Evolutionary conservation across 2,888 invertebrate genomes (phyloP).

Genomic region (Drosophila subsilvestris): DNA sequence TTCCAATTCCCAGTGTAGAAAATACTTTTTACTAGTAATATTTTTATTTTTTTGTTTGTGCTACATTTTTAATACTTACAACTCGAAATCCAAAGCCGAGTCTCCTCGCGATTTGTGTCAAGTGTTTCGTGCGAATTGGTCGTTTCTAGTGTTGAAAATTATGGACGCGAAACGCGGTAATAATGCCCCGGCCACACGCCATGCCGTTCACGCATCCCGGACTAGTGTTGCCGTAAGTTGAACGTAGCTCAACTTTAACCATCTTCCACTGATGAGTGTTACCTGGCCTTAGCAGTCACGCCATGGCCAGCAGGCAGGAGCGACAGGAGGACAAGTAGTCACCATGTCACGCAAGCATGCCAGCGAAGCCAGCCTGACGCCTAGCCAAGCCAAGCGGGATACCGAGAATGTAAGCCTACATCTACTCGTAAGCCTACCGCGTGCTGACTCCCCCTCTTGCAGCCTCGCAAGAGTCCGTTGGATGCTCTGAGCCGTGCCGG

Average conservation of each 20-base stretch:
- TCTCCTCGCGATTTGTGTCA: conserved; percentile 45
- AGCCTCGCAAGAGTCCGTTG: conserved; percentile 79
- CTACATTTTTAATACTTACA: conserved; percentile 5
- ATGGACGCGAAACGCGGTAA: conserved; percentile 66
- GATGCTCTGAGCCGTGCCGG: conserved; percentile 79
- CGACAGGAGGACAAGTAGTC: conserved; percentile 4
- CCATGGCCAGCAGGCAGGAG: conserved; percentile 21
- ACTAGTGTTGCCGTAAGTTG: conserved; percentile 66
- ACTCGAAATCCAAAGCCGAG: conserved; percentile 15
- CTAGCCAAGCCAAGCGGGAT: conserved; percentile 73
- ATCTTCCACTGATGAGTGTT: conserved; percentile 4
- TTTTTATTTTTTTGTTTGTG: conserved; percentile 25
- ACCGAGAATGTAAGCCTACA: conserved; percentile 71
- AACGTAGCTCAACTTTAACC: conserved; percentile 9
- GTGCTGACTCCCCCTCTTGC: background rate
- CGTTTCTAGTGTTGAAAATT: conserved; percentile 47
- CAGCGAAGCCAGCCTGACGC: conserved; percentile 80
- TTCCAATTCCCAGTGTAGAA: conserved; percentile 16
- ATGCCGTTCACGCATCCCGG: conserved; percentile 51
- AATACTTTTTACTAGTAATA: conserved; percentile 11
- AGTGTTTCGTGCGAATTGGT: conserved; percentile 46
- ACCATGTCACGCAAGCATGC: conserved; percentile 60
- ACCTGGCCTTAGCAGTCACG: conserved; percentile 54
- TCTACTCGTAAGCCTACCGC: background rate
- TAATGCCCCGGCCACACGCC: conserved; percentile 53